A percentile compares a stretch with the other conserved stretches of the same genome.
Evolutionary conservation across 2,797 vertebrate species (phyloP).

Genomic region (Steatocranus sp.): DNA sequence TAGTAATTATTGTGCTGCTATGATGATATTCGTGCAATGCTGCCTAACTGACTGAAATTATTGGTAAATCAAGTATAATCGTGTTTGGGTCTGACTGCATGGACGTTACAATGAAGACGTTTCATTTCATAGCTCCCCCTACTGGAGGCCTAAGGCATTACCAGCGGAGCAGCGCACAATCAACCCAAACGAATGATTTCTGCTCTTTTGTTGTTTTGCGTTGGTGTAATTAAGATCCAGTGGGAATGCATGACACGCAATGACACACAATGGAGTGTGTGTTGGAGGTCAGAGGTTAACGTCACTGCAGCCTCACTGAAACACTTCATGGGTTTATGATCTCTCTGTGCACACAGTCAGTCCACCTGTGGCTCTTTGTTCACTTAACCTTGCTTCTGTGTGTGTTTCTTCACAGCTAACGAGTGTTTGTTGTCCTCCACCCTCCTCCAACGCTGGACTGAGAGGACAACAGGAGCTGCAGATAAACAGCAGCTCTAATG

Average conservation of each 20-base stretch:
- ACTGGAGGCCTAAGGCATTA: not conserved
- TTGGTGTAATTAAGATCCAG: not conserved
- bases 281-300: not conserved
- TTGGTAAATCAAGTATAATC: not conserved
- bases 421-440: not conserved
- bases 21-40: fast-evolving
- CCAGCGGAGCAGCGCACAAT: fast-evolving
- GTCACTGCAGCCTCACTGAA: not conserved
- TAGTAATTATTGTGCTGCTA: not conserved
- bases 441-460: not conserved
- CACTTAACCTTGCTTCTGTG: not conserved
- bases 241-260: not conserved
- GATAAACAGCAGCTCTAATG: not conserved
- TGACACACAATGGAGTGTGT: not conserved
- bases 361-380: not conserved
- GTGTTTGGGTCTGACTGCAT: not conserved
- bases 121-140: not conserved
- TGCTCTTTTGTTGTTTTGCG: not conserved
- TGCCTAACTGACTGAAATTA: not conserved
- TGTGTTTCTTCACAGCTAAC: not conserved
- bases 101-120: not conserved
- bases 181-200: not conserved
- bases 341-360: not conserved
- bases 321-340: not conserved
- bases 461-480: not conserved